These are phyloP conservation scores for Molossus alvarezi DNA, from an alignment of 2,797 vertebrate genomes.

Conservation along the genomic window DNA sequence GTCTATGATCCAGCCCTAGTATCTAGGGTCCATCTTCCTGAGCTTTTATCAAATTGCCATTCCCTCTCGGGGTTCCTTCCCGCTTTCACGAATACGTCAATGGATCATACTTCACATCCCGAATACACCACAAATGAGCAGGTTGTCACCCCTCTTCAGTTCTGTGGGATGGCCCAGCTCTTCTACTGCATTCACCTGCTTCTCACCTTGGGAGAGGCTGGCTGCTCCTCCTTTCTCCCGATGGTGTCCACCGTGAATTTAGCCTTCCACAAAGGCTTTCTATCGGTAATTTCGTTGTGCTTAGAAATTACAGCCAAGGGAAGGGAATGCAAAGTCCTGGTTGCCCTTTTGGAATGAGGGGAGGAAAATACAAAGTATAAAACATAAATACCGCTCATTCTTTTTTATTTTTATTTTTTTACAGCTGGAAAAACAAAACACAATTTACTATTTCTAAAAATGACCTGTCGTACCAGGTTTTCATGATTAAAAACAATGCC, in stretches of 20 bases:
- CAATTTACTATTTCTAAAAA: slow-evolving; percentile 80
- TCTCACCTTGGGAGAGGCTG: background rate
- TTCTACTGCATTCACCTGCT: slow-evolving; percentile 39
- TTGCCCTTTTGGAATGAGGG: slow-evolving; percentile 33
- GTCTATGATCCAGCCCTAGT: background rate
- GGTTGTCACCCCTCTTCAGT: background rate
- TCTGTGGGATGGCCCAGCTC: background rate
- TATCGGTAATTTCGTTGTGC: slow-evolving; percentile 59
- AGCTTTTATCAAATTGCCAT: background rate
- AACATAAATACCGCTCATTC: slow-evolving; percentile 51
- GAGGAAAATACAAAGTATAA: slow-evolving; percentile 69
- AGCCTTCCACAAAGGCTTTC: slow-evolving; percentile 65
- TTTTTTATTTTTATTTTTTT: background rate
- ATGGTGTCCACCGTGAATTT: slow-evolving; percentile 13
- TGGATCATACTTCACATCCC: background rate
- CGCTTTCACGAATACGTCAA: background rate
- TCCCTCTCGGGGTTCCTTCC: background rate
- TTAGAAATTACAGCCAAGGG: slow-evolving; percentile 52
- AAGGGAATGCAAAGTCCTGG: slow-evolving; percentile 56
- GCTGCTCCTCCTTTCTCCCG: background rate
- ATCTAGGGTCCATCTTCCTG: background rate
- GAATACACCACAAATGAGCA: background rate
- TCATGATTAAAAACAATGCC: slow-evolving; percentile 76
- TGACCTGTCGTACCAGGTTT: slow-evolving; percentile 59
- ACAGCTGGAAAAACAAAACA: slow-evolving; percentile 70